A percentile compares a stretch with the other conserved stretches of the same genome.
Conservation (phyloP, 2,888 invertebrate genomes). For the Coenonympha arcania region DNA sequence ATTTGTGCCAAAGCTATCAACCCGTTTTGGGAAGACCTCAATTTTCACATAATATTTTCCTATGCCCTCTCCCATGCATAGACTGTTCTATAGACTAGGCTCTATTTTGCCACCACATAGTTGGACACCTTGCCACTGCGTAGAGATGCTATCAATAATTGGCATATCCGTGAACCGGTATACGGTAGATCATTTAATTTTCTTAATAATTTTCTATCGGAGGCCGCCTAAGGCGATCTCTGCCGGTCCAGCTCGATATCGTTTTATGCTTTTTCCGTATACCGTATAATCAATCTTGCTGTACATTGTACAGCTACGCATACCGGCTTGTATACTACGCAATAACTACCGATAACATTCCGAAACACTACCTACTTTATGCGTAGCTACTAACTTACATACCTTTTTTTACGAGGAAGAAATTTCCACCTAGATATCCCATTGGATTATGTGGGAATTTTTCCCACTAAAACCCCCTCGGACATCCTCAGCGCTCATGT, state of each 20-base stretch:
- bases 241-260: constrained; percentile 48
- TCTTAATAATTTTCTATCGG: constrained; percentile 73
- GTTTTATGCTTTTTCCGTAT: constrained; percentile 62
- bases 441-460: too few relatives aligned
- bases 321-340: constrained; percentile 21
- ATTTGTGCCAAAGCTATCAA: too few relatives aligned
- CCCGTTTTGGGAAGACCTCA: too few relatives aligned
- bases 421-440: too few relatives aligned
- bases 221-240: constrained; percentile 49
- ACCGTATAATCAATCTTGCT: constrained; percentile 62
- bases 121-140: constrained; percentile 12
- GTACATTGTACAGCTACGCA: constrained; percentile 16
- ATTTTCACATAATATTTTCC: too few relatives aligned
- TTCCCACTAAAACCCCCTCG: too few relatives aligned
- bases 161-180: constrained; percentile 65
- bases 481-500: too few relatives aligned
- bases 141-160: constrained; percentile 69
- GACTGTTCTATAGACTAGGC: neutral
- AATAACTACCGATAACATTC: neutral
- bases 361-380: too few relatives aligned
- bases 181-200: constrained; percentile 72
- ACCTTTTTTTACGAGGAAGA: too few relatives aligned
- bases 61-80: too few relatives aligned
- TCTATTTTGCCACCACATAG: neutral
- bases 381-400: too few relatives aligned